A percentile compares a stretch with the other conserved stretches of the same genome.
phyloP scores from a whole-genome alignment of 2,797 vertebrate genomes.

The Sparus aurata region DNA sequence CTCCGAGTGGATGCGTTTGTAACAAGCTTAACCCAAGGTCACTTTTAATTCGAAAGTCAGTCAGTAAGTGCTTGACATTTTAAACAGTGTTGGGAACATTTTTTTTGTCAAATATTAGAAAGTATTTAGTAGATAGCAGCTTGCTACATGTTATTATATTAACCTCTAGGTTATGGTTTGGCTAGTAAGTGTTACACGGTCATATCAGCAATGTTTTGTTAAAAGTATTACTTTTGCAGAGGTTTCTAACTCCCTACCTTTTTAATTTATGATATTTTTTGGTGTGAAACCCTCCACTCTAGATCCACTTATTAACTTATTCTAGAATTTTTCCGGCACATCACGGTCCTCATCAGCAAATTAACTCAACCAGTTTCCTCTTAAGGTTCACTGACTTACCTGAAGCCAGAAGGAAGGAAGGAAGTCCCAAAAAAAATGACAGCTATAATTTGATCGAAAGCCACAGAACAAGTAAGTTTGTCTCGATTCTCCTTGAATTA shows the following conservation, averaged over 20 bases:
- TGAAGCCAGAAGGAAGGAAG: too few relatives aligned
- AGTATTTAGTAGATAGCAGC: too few relatives aligned
- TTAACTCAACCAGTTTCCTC: too few relatives aligned
- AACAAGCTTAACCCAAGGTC: background rate
- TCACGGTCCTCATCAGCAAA: background rate
- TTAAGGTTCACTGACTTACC: too few relatives aligned
- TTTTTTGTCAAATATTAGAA: too few relatives aligned
- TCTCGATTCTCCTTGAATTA: too few relatives aligned
- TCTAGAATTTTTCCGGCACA: background rate
- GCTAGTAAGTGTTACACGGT: too few relatives aligned
- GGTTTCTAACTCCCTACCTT: background rate
- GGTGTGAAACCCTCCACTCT: background rate
- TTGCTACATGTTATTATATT: too few relatives aligned
- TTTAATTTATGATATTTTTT: background rate
- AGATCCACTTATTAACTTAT: background rate
- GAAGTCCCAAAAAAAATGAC: background rate
- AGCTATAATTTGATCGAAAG: background rate
- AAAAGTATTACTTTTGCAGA: background rate
- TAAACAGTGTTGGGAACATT: too few relatives aligned
- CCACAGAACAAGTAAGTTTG: background rate
- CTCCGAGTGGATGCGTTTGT: background rate
- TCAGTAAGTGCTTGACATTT: background rate
- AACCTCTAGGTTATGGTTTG: too few relatives aligned
- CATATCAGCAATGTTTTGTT: background rate
- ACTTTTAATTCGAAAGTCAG: background rate